A percentile compares a stretch with the other conserved stretches of the same genome.
Conservation (phyloP, 2,797 vertebrate species). For the Sarcophilus harrisii region DNA sequence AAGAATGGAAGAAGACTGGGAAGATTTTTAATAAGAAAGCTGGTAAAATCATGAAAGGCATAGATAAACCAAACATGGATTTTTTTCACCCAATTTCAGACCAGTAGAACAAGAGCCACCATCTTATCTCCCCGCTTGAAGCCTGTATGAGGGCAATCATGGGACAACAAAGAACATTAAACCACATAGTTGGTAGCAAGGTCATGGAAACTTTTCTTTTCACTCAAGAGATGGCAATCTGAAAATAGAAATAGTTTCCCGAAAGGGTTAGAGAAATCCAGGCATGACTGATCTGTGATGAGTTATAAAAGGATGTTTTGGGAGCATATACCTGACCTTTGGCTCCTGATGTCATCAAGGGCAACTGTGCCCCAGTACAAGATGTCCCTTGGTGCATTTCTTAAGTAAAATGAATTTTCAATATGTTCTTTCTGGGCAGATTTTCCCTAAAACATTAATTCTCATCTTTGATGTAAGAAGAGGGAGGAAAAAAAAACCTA, state of each 20-base stretch:
- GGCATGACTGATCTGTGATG: conserved; percentile 29
- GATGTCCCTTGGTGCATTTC: background rate
- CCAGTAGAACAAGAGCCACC: background rate
- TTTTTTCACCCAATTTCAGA: background rate
- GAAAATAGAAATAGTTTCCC: conserved; percentile 37
- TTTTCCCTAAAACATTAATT: background rate
- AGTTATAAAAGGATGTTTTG: conserved; percentile 35
- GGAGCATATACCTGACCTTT: background rate
- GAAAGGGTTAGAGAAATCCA: conserved; percentile 26
- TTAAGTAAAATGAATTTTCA: conserved; percentile 37
- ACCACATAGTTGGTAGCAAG: background rate
- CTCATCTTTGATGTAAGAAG: background rate
- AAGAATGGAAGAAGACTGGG: background rate
- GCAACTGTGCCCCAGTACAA: conserved; percentile 31
- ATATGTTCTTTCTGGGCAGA: conserved; percentile 22
- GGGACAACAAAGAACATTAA: background rate
- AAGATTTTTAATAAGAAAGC: background rate
- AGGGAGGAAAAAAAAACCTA: background rate
- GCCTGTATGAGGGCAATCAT: background rate
- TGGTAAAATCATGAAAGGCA: background rate
- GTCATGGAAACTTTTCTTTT: conserved; percentile 28
- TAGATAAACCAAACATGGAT: background rate
- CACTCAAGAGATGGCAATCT: background rate
- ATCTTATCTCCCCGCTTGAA: background rate
- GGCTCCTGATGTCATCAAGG: conserved; percentile 7